These are phyloP conservation scores for Cordylochernes scorpioides DNA, from an alignment of 2,888 invertebrate genomes.

Conservation along the genomic window DNA sequence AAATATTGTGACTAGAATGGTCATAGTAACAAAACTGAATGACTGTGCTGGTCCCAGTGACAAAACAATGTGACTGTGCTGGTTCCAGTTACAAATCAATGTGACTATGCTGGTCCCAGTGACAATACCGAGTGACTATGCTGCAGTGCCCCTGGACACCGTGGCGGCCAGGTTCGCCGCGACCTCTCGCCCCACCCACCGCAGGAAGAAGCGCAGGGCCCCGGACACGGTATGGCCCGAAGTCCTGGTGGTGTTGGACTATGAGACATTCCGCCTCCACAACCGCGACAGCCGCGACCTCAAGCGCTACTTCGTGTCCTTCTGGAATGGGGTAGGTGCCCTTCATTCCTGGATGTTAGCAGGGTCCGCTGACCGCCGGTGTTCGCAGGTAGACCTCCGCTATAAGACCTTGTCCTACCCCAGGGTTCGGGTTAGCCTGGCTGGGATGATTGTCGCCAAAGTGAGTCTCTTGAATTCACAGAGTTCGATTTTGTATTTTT, in stretches of 20 bases:
- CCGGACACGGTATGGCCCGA: conserved; percentile 80
- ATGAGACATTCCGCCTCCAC: conserved; percentile 61
- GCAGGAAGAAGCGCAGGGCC: conserved; percentile 24
- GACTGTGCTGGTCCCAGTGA: no score
- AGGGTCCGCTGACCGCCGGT: not conserved
- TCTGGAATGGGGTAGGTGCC: conserved; percentile 53
- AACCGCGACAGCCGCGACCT: conserved; percentile 60
- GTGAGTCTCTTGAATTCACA: no score
- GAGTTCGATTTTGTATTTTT: no score
- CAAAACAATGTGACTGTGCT: no score
- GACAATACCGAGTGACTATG: no score
- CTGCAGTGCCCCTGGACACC: conserved; percentile 6
- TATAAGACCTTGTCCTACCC: conserved; percentile 74
- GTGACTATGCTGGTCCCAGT: no score
- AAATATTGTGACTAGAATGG: no score
- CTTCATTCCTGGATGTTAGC: not conserved
- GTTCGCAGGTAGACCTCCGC: conserved; percentile 38
- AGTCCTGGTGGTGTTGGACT: conserved; percentile 75
- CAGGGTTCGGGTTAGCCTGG: conserved; percentile 69
- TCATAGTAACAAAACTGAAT: no score
- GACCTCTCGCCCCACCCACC: no score
- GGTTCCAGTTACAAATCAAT: no score
- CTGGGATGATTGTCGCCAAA: conserved; percentile 78
- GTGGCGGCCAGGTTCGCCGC: no score
- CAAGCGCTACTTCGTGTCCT: conserved; percentile 73